A percentile compares a stretch with the other conserved stretches of the same genome.
These are phyloP conservation scores for Rhinichthys osculus DNA, from an alignment of 2,797 vertebrate species.

Conservation along the genomic window DNA sequence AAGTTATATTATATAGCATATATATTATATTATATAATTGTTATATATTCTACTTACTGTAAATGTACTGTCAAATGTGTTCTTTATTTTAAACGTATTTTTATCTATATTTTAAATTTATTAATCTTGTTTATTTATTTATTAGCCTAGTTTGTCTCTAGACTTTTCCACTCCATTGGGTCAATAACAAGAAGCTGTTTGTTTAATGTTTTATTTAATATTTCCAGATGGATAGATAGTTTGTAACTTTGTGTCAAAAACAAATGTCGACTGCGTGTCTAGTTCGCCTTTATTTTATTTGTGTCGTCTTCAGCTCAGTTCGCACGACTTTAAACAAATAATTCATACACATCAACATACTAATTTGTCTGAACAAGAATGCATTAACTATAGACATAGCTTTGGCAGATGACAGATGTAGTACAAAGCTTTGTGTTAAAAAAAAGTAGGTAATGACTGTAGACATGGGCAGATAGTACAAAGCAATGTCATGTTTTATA, in stretches of 20 bases:
- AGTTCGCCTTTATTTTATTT: not conserved
- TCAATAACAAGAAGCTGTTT: not conserved
- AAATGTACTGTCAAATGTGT: too few relatives aligned
- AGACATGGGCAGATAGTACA: not conserved
- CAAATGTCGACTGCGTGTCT: not conserved
- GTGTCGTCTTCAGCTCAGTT: not conserved
- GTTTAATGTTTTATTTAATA: not conserved
- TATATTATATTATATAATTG: too few relatives aligned
- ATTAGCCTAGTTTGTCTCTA: too few relatives aligned
- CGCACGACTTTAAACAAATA: not conserved
- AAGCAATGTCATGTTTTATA: not conserved
- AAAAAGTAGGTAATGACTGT: not conserved
- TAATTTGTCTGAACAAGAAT: not conserved
- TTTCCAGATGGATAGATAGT: not conserved
- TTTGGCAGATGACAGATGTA: not conserved
- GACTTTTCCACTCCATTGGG: not conserved
- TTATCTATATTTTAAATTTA: too few relatives aligned
- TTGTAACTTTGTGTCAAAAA: not conserved
- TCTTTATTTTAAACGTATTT: too few relatives aligned
- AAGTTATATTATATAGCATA: too few relatives aligned
- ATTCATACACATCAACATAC: not conserved
- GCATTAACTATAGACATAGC: too few relatives aligned
- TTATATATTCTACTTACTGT: too few relatives aligned
- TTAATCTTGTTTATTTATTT: too few relatives aligned
- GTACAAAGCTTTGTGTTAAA: not conserved